These are phyloP conservation scores for Rhynchomys soricoides DNA, from an alignment of 2,113 vertebrate genomes.

Conservation along the genomic window DNA sequence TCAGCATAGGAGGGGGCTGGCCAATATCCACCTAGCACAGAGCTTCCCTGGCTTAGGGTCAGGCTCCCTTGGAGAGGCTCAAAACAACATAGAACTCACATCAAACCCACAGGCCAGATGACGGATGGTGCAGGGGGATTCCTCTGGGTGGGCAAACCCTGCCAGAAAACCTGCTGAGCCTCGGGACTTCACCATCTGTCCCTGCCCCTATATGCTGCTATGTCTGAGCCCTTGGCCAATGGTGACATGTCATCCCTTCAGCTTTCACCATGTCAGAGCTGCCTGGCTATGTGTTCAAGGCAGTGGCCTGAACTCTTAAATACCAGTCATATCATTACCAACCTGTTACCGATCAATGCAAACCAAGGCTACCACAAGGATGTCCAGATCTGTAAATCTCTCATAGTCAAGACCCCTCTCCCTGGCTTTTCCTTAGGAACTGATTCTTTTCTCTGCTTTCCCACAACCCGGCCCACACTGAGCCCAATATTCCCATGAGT, in stretches of 20 bases:
- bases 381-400: neutral
- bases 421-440: neutral
- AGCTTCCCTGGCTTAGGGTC: neutral
- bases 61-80: neutral
- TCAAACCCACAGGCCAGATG: neutral
- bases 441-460: neutral
- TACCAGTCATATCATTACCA: neutral
- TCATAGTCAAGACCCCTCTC: neutral
- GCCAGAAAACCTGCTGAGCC: neutral
- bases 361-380: neutral
- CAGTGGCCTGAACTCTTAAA: neutral
- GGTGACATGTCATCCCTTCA: neutral
- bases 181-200: fast-evolving
- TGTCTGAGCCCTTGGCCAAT: neutral
- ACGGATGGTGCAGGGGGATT: neutral
- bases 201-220: neutral
- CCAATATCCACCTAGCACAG: neutral
- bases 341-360: neutral
- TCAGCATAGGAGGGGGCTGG: neutral
- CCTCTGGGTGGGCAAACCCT: neutral
- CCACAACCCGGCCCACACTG: neutral
- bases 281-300: neutral
- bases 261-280: neutral
- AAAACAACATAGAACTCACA: neutral
- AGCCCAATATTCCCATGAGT: fast-evolving